Evolutionary conservation across 2,888 invertebrate species (phyloP).

Genomic region (Troides aeacus): DNA sequence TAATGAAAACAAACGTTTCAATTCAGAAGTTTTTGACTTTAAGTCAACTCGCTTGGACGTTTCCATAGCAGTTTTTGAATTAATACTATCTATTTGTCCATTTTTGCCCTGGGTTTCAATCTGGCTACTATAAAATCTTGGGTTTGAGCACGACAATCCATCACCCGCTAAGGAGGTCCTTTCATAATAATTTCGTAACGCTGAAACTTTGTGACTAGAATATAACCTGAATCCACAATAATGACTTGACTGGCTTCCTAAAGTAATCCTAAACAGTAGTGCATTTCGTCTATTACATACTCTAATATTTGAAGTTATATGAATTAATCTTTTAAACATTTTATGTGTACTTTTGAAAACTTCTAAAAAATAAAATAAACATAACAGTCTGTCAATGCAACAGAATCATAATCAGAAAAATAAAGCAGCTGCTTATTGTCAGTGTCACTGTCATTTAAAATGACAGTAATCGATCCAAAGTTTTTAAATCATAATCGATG

Average conservation of each 20-base stretch:
- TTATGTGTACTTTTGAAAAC: constrained; percentile 43
- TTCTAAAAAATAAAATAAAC: constrained; percentile 39
- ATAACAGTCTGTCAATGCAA: constrained; percentile 36
- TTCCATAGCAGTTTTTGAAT: constrained; percentile 50
- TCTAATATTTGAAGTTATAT: constrained; percentile 59
- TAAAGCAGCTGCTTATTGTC: constrained; percentile 5
- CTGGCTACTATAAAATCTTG: constrained; percentile 63
- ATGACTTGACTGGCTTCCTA: constrained; percentile 55
- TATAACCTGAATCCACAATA: constrained; percentile 66
- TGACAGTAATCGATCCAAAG: neutral
- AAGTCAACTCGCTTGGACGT: constrained; percentile 65
- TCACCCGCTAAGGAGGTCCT: constrained; percentile 51
- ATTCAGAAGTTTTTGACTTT: constrained; percentile 76
- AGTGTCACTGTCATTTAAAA: constrained; percentile 14
- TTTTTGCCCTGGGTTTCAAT: constrained; percentile 63
- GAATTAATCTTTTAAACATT: constrained; percentile 66
- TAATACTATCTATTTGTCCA: constrained; percentile 47
- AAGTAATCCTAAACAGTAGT: constrained; percentile 49
- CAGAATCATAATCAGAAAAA: constrained; percentile 5
- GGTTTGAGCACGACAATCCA: constrained; percentile 51
- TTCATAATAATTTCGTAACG: constrained; percentile 60
- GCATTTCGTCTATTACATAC: constrained; percentile 54
- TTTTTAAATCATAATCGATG: neutral
- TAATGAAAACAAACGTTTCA: constrained; percentile 77
- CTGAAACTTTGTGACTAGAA: constrained; percentile 57